phyloP scores from a whole-genome alignment of 2,888 invertebrate species.

The Leptinotarsa peninsularis region DNA sequence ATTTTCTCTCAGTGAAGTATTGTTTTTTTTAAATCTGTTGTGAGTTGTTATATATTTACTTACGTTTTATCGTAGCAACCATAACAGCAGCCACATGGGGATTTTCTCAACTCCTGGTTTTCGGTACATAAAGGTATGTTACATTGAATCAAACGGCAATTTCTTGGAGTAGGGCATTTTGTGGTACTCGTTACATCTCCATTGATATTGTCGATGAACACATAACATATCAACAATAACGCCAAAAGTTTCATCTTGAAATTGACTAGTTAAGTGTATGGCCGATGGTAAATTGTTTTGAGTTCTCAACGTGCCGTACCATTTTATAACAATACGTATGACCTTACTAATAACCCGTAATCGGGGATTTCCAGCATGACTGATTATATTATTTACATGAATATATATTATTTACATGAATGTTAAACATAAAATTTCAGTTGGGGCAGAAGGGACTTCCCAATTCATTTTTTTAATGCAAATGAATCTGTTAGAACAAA shows the following conservation, averaged over 20 bases:
- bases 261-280: not conserved
- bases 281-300: not conserved
- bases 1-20: too few relatives aligned
- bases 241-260: not conserved
- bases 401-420: too few relatives aligned
- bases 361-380: too few relatives aligned
- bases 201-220: not conserved
- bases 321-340: too few relatives aligned
- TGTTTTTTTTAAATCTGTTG: too few relatives aligned
- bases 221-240: not conserved
- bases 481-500: too few relatives aligned
- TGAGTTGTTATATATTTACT: not conserved
- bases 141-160: slow-evolving; percentile 12
- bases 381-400: not conserved
- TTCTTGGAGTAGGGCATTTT: slow-evolving; percentile 9
- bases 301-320: too few relatives aligned
- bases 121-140: slow-evolving; percentile 19
- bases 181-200: not conserved
- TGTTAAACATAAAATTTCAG: too few relatives aligned
- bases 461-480: too few relatives aligned
- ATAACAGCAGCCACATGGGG: slow-evolving; percentile 25
- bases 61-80: slow-evolving; percentile 24
- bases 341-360: too few relatives aligned
- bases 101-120: slow-evolving; percentile 3
- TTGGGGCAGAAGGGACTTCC: too few relatives aligned